Conservation (phyloP, 2,797 vertebrate species). For the Champsocephalus esox region DNA sequence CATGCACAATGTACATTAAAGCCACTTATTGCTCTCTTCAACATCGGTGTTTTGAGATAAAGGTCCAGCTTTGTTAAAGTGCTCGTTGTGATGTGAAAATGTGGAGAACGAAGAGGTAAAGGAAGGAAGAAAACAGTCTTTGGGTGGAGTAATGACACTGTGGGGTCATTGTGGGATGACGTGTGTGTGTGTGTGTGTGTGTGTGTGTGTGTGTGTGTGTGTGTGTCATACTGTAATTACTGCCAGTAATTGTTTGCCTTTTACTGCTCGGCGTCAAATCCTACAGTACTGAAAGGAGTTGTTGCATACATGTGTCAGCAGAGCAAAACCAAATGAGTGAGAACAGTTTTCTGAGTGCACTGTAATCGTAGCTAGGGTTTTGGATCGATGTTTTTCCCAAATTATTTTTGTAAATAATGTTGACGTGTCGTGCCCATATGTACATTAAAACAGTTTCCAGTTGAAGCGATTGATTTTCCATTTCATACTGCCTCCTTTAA, state of each 20-base stretch:
- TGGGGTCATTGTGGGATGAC: slow-evolving; percentile 28
- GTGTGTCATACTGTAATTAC: slow-evolving; percentile 18
- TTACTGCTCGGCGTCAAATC: background rate
- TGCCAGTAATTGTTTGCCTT: background rate
- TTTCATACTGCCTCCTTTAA: background rate
- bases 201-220: background rate
- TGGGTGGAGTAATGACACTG: slow-evolving; percentile 25
- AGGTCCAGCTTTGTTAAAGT: slow-evolving; percentile 71
- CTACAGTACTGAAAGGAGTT: slow-evolving; percentile 6
- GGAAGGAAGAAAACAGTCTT: slow-evolving; percentile 21
- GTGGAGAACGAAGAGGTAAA: slow-evolving; percentile 31
- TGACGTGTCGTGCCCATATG: background rate
- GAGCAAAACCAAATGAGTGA: background rate
- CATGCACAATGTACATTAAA: slow-evolving; percentile 44
- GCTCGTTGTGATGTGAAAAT: slow-evolving; percentile 51
- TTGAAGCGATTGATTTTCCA: background rate
- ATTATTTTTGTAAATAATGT: background rate
- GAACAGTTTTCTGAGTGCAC: background rate
- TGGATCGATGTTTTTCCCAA: background rate
- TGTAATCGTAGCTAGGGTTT: background rate
- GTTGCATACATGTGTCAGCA: slow-evolving; percentile 24
- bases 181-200: background rate
- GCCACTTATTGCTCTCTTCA: slow-evolving; percentile 74
- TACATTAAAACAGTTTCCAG: background rate
- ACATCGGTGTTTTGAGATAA: slow-evolving; percentile 51